These are phyloP conservation scores for Zaprionus camerounensis DNA, from an alignment of 1,140 invertebrate genomes.

Conservation along the genomic window DNA sequence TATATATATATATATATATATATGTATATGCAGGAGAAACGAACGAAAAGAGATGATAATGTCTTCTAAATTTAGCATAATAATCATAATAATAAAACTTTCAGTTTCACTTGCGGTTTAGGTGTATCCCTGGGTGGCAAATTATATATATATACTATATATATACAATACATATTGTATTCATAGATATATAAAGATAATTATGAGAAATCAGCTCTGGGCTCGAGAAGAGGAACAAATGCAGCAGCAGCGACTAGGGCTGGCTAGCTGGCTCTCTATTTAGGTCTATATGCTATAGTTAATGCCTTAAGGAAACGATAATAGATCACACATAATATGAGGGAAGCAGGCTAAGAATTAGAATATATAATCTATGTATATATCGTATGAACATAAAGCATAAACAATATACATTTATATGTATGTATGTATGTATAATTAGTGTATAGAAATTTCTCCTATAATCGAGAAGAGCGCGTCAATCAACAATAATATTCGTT, in stretches of 20 bases:
- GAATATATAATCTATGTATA: neutral
- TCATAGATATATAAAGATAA: conserved; percentile 3
- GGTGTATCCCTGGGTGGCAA: conserved; percentile 35
- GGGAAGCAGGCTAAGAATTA: conserved; percentile 8
- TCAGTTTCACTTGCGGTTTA: conserved; percentile 16
- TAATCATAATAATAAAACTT: conserved; percentile 35
- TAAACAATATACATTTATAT: neutral
- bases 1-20: no score
- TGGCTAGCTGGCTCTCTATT: neutral
- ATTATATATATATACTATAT: conserved; percentile 10
- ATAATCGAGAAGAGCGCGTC: conserved; percentile 1
- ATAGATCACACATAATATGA: conserved; percentile 38
- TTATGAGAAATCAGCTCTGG: conserved; percentile 3
- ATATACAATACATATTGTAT: neutral
- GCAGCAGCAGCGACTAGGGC: neutral
- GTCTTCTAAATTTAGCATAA: conserved; percentile 21
- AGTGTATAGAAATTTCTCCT: neutral
- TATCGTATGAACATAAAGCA: neutral
- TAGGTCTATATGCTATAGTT: conserved; percentile 4
- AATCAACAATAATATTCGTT: conserved; percentile 6
- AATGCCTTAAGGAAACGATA: conserved; percentile 34
- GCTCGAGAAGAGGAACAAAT: conserved; percentile 2
- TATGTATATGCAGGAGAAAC: neutral
- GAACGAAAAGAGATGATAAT: conserved; percentile 3
- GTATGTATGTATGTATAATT: neutral